phyloP scores from a whole-genome alignment of 1,140 invertebrate species.

The Drosophila mayri region DNA sequence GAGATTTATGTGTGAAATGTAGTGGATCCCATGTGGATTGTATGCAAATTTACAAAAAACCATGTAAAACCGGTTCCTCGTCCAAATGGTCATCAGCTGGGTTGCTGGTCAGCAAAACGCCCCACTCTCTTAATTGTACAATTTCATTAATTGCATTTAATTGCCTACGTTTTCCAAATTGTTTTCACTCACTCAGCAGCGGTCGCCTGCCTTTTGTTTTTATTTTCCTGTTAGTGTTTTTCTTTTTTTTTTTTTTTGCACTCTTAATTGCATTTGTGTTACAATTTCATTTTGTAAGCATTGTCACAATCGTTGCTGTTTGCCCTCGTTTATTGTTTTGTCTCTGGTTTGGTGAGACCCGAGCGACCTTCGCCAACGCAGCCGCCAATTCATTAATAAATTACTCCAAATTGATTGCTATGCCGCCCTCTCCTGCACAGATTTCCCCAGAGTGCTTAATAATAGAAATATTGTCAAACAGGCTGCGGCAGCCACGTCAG shows the following conservation, averaged over 20 bases:
- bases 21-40: slow-evolving; percentile 10
- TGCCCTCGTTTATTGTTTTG: slow-evolving; percentile 27
- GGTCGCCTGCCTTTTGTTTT: slow-evolving; percentile 43
- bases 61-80: slow-evolving; percentile 16
- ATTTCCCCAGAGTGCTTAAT: slow-evolving; percentile 17
- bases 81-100: slow-evolving; percentile 50
- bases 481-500: background rate
- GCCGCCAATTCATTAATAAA: slow-evolving; percentile 71
- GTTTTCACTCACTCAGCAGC: slow-evolving; percentile 27
- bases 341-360: slow-evolving; percentile 5
- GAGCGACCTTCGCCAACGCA: slow-evolving; percentile 53
- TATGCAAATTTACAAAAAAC: slow-evolving; percentile 5
- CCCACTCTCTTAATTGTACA: slow-evolving; percentile 68
- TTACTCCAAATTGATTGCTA: slow-evolving; percentile 33
- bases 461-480: slow-evolving; percentile 9
- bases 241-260: slow-evolving; percentile 21
- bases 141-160: slow-evolving; percentile 80
- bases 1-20: background rate
- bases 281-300: slow-evolving; percentile 68
- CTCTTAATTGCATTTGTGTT: slow-evolving; percentile 73
- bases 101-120: slow-evolving; percentile 19
- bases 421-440: slow-evolving; percentile 7
- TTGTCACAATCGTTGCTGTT: slow-evolving; percentile 52
- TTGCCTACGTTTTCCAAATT: slow-evolving; percentile 67
- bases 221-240: slow-evolving; percentile 31